These are phyloP conservation scores for Enteromius argenteus DNA, from an alignment of 2,797 vertebrate species.

Conservation along the genomic window DNA sequence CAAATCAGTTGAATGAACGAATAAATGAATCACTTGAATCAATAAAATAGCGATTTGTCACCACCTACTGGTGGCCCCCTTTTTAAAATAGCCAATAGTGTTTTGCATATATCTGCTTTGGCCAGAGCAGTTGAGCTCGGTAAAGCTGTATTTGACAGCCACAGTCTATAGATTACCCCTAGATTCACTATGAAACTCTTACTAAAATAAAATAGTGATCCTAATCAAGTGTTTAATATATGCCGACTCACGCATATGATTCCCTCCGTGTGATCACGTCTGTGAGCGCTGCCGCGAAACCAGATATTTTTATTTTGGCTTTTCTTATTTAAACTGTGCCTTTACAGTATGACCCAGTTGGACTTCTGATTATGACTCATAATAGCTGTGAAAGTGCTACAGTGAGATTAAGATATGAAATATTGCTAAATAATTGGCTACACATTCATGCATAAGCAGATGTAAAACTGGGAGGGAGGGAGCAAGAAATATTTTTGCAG, in stretches of 20 bases:
- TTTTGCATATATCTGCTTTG: no score
- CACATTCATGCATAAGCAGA: conserved; percentile 8
- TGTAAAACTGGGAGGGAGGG: neutral
- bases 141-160: no score
- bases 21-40: neutral
- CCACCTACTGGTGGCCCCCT: neutral
- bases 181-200: no score
- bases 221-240: no score
- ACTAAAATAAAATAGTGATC: no score
- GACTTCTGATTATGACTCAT: neutral
- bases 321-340: neutral
- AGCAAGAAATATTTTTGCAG: neutral
- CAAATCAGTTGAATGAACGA: neutral
- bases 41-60: neutral
- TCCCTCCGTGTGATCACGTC: no score
- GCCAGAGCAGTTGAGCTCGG: no score
- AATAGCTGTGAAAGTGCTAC: neutral
- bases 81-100: no score
- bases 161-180: no score
- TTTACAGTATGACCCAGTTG: neutral
- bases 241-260: no score
- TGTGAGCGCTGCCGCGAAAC: no score
- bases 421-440: neutral
- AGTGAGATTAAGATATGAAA: conserved; percentile 1
- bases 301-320: neutral